Conservation (phyloP, 2,888 invertebrate species). For the Amorpha juglandis region DNA sequence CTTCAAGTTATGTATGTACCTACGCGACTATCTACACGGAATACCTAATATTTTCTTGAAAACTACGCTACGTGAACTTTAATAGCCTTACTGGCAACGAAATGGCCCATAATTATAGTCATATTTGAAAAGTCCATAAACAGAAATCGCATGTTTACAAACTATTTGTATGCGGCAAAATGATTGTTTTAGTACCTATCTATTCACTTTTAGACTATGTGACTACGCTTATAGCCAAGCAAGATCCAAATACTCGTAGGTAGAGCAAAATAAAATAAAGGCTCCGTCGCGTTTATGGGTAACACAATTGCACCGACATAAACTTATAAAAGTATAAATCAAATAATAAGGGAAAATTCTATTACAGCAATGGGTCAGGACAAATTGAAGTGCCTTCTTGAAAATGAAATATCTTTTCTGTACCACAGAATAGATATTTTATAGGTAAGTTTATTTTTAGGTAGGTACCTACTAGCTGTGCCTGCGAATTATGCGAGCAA, state of each 20-base stretch:
- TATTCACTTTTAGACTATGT: slow-evolving; percentile 40
- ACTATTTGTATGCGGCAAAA: slow-evolving; percentile 69
- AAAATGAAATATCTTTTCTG: slow-evolving; percentile 52
- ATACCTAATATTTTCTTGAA: slow-evolving; percentile 60
- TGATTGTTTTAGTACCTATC: slow-evolving; percentile 62
- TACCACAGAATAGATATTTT: slow-evolving; percentile 15
- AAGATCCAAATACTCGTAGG: not conserved
- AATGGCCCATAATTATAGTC: slow-evolving; percentile 76
- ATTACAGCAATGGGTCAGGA: slow-evolving; percentile 70
- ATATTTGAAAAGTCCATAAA: slow-evolving; percentile 75
- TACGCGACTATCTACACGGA: too few relatives aligned
- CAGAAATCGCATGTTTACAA: slow-evolving; percentile 70
- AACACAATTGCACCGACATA: slow-evolving; percentile 71
- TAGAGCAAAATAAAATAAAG: not conserved
- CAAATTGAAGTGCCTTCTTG: slow-evolving; percentile 63
- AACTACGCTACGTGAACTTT: slow-evolving; percentile 64
- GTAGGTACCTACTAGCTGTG: too few relatives aligned
- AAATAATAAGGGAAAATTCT: slow-evolving; percentile 80
- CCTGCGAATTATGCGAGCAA: too few relatives aligned
- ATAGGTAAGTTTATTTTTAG: too few relatives aligned
- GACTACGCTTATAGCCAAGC: not conserved
- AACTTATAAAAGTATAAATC: slow-evolving; percentile 76
- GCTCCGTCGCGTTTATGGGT: slow-evolving; percentile 50
- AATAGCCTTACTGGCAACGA: slow-evolving; percentile 68
- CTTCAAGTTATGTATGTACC: too few relatives aligned